Conservation (phyloP, 1,140 invertebrate species). For the Chelonus insularis region DNA sequence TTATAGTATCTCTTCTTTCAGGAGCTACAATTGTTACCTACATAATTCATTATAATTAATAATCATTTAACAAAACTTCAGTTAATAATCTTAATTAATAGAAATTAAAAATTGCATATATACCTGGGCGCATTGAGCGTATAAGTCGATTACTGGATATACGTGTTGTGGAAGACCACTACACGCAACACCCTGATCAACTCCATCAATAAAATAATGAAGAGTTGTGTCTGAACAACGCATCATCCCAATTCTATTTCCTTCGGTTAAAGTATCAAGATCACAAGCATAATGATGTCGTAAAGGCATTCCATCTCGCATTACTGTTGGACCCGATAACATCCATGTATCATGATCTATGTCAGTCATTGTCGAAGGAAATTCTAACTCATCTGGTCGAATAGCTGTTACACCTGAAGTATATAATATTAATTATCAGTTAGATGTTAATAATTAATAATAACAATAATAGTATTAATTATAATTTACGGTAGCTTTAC, state of each 20-base stretch:
- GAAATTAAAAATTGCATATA: too few relatives aligned
- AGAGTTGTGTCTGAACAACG: slow-evolving; percentile 80
- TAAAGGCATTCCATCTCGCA: slow-evolving; percentile 82
- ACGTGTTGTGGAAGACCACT: slow-evolving; percentile 79
- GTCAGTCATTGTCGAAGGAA: slow-evolving; percentile 90
- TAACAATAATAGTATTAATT: too few relatives aligned
- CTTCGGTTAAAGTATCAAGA: slow-evolving; percentile 75
- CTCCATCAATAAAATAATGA: slow-evolving; percentile 89
- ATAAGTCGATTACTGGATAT: slow-evolving; percentile 93
- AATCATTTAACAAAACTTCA: too few relatives aligned
- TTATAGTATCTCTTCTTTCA: slow-evolving; percentile 53
- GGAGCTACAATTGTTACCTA: slow-evolving; percentile 57
- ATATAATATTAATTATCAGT: too few relatives aligned
- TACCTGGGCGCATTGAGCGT: slow-evolving; percentile 93
- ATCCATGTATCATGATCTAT: slow-evolving; percentile 92
- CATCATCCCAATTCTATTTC: slow-evolving; percentile 84
- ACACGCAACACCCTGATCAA: slow-evolving; percentile 87
- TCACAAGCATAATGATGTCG: slow-evolving; percentile 83
- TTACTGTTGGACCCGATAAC: slow-evolving; percentile 79
- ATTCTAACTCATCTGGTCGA: slow-evolving; percentile 81
- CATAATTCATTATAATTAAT: too few relatives aligned
- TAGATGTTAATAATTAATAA: too few relatives aligned
- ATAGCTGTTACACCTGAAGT: slow-evolving; percentile 78
- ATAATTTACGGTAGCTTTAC: too few relatives aligned
- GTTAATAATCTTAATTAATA: too few relatives aligned